Evolutionary conservation across 2,797 vertebrate genomes (phyloP), one percentile per base, ranked within the genome.

Genomic region (Esox masquinongy): DNA sequence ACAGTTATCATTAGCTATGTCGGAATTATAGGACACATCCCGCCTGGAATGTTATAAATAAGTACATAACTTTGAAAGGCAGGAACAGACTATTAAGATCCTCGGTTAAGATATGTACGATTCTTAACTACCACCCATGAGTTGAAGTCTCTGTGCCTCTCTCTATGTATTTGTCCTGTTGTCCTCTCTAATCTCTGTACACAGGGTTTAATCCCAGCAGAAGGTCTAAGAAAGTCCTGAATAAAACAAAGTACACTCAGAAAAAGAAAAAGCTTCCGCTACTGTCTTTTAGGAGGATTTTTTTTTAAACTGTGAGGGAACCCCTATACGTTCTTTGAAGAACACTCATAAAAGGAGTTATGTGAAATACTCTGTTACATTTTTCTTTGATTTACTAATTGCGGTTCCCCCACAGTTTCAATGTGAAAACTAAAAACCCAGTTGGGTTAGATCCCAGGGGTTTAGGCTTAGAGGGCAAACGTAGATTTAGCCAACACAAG

Each of bases 1-100:
- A 90, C 89, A 87, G 87, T 89, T 90, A 86, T 90, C 87, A 90
- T 89, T 89, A 89, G 84, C 86, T 85, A 86, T 86, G 84, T 76
- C 50, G 16, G 85, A 80, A 89, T 84, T 79, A 85, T 82, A 80
- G 79, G 83, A 84, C 88, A 89, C 87, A 84, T 76, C 77, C 75
- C 68, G 72, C 75, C 82, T 59, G 79, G 87, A 88, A 88, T 84
- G 90, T 79, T 53, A 78, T 87, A 86, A 88, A 70, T 85, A 80
- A 79, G 82, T 83, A 72, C 77, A 81, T 75, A 78, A 68, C 63
- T 82, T 84, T 73, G 71, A 82, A 84, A 70, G 74, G 74, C 63
- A 78, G 80, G 82, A 71, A 68, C 67, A 51, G 73, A 29, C 8
- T 78, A 39, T 63, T 63, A 4, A 1, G 74, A 64, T 50, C 63